Conservation (phyloP, 2,113 vertebrate genomes). For the Saccopteryx leptura region DNA sequence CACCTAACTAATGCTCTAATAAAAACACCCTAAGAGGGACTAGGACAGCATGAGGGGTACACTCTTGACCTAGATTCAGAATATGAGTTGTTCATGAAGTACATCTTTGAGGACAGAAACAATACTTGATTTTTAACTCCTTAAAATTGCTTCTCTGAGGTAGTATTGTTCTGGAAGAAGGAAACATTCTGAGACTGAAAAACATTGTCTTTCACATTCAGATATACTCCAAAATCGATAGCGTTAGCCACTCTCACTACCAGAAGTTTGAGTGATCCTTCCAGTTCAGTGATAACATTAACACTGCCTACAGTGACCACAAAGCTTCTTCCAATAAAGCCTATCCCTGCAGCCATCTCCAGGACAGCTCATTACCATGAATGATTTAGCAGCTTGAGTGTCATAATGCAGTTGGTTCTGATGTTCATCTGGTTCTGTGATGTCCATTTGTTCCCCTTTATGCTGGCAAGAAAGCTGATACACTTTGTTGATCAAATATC, state of each 20-base stretch:
- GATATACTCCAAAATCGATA: constrained; percentile 61
- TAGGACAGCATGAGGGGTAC: neutral
- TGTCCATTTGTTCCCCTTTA: constrained; percentile 38
- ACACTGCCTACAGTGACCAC: constrained; percentile 69
- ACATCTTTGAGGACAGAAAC: neutral
- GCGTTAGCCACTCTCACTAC: neutral
- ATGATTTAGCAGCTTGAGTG: constrained; percentile 77
- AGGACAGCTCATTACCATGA: constrained; percentile 71
- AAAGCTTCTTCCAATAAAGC: constrained; percentile 74
- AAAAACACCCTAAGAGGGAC: neutral
- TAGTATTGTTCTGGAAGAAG: neutral
- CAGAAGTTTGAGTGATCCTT: constrained; percentile 68
- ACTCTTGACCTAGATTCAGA: neutral
- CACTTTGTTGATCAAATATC: constrained; percentile 54
- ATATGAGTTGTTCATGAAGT: neutral
- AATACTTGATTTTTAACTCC: neutral
- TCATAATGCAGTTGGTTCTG: constrained; percentile 58
- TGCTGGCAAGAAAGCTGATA: constrained; percentile 64
- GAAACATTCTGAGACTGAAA: neutral
- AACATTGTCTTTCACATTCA: constrained; percentile 44
- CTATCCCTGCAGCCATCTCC: constrained; percentile 60
- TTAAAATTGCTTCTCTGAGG: neutral
- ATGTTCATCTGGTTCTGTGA: constrained; percentile 31
- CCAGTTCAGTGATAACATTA: constrained; percentile 59
- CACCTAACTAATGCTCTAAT: neutral